Evolutionary conservation across 2,888 invertebrate genomes (phyloP), one percentile per base, ranked within the genome.

Genomic region (Stramonita haemastoma): DNA sequence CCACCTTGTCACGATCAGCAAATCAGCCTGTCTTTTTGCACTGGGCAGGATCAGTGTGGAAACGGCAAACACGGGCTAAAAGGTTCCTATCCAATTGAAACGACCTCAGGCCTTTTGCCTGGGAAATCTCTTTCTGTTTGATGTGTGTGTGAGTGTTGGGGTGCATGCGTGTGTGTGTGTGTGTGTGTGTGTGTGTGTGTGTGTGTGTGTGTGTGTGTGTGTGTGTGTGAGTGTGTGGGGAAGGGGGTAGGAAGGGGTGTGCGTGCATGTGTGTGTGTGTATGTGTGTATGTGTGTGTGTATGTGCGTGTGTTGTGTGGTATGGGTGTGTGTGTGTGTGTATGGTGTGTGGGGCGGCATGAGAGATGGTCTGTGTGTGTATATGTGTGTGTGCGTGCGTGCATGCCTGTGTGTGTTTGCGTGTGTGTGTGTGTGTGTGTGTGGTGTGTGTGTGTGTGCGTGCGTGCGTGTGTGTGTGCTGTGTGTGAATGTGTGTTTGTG

Each of bases 211-310:
- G 26, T 2, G 26, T 73, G 26, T 1, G 11, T 11, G 73, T 4
- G n/a, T 73, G 26, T n/a, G 26, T 73, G 26, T n/a, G 73, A 2
- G 73, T n/a, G 73, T 73, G 73, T n/a, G 73, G 19, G 73, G 0
- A n/a, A n/a, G n/a, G 1, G 73, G 11, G 73, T 73, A n/a, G 73
- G 4, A 46, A 46, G 2, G 46, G 46, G 46, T 73, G 73, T 73
- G 73, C 11, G 73, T 73, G 11, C 11, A 2, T 73, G 73, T 73
- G 73, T 73, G 73, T 73, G n/a, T 73, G n/a, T n/a, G n/a, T 73
- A n/a, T 73, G 73, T 73, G 73, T n/a, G 73, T 73, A n/a, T n/a
- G 73, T 70, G 70, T 70, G 70, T 70, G 70, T 70, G 70, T 70
- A 4, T 70, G 70, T 70, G 19, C 22, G 26, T 70, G 19, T 70